Evolutionary conservation across 1,140 invertebrate species (phyloP).

Genomic region (Episyrphus balteatus): DNA sequence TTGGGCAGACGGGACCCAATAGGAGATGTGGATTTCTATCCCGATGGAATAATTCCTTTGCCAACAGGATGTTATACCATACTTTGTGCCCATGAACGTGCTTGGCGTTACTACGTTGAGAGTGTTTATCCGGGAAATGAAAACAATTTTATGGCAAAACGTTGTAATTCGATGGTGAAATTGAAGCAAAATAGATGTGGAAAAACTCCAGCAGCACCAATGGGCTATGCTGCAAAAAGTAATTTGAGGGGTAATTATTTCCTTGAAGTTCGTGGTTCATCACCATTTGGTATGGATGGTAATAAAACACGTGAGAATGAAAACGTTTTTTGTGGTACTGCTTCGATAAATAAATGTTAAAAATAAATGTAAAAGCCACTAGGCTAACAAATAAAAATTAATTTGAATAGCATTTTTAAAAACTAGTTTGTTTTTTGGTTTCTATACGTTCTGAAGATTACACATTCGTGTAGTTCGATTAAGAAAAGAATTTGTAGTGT

Average conservation of each 20-base stretch:
- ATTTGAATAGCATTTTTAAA: no score
- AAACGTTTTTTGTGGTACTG: no score
- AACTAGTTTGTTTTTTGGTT: no score
- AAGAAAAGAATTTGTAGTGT: no score
- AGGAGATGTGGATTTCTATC: constrained; percentile 66
- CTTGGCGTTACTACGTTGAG: constrained; percentile 50
- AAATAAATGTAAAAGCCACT: no score
- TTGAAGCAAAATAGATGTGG: constrained; percentile 8
- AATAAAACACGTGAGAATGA: no score
- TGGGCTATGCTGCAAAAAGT: constrained; percentile 21
- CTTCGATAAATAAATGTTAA: no score
- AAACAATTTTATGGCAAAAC: constrained; percentile 20
- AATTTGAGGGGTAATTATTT: constrained; percentile 26
- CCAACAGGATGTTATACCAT: constrained; percentile 41
- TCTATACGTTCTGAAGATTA: no score
- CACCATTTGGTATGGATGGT: constrained; percentile 16
- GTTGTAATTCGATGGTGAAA: constrained; percentile 20
- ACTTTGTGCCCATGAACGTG: constrained; percentile 50
- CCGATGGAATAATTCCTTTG: constrained; percentile 33
- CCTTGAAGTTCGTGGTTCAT: constrained; percentile 14
- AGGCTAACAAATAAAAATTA: no score
- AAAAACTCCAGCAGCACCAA: constrained; percentile 17
- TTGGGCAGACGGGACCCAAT: constrained; percentile 40
- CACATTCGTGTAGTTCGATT: no score
- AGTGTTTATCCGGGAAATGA: constrained; percentile 40